Evolutionary conservation across 92 coral and sea anemone genomes (phyloP), one percentile per base, ranked within the genome.

Genomic region (Umimayanthus chanpuru): DNA sequence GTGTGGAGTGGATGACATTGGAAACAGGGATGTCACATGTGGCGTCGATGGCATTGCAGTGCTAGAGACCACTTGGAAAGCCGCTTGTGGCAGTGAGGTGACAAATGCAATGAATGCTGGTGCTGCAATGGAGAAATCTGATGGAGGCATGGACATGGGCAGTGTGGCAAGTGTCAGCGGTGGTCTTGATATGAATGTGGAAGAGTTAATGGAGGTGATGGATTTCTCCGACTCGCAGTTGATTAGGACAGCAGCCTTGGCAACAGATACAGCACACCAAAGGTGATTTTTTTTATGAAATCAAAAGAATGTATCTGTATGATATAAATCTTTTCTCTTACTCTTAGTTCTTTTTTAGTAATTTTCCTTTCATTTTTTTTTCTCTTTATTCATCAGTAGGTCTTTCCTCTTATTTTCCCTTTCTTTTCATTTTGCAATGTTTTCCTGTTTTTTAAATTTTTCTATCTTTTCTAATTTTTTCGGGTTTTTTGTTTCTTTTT

Each of bases 211-310:
- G 81, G 92, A 94, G 36, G 67, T 86, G 30, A 89, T 93, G 96
- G 96, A 90, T 55, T 95, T 95, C 77, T 90, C 96, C 11, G 98
- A 95, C 82, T 95, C 98, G 41, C 98, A 95, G 91, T 81, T 95
- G 75, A 91, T 91, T 26, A 43, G 79, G 43, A 84, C 90, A 40
- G 96, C 93, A 18, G 85, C 80, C 40, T 26, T 28, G 50, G 77
- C 73, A 12, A 38, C 77, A 41, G 76, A 68, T 49, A 28, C 71
- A 50, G 39, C 15, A 26, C 55, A 49, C 32, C 82, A 9, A 26
- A 82, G 86, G 86, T 82, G 44, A 68, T 18, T 66, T 82, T 18
- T 66, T 82, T 66, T 67, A 61, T 61, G 14, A 14, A 56, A 20
- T 32, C 16, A 15, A 21, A 81, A 41, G 9, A 76, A 9, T 23